Base-by-base conservation (phyloP, 1,140 invertebrate genomes). In the Diabrotica virgifera region DNA sequence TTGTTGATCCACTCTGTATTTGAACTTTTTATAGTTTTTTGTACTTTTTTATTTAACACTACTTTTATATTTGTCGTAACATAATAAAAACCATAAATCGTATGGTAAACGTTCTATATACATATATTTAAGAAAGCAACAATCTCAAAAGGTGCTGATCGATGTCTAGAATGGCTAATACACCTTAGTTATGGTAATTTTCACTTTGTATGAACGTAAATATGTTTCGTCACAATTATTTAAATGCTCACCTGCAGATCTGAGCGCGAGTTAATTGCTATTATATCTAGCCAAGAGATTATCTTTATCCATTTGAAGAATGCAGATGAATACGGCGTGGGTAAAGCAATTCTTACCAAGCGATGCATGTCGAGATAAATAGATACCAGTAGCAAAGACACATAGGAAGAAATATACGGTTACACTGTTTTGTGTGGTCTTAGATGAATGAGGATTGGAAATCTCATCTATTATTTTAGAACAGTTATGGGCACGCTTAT, bases 291-390 rank as follows among this genome's bases (percentile, higher is more conserved):
- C 24, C 24, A 24, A 1, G n/a, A 46, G 40, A 46, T 46, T 46
- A 46, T 46, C 40, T 46, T 46, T n/a, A n/a, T 46, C 40, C 40
- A 46, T 46, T 46, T 46, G 40, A 46, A 46, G 40, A 46, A 46
- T 46, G 40, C 40, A 46, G n/a, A 10, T 46, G 40, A 46, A 46
- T 46, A 3, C 40, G n/a, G 40, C 40, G 40, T 46, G 40, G 40
- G 40, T n/a, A 46, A 46, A 46, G 40, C 5, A 46, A 46, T 46
- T 46, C 40, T 46, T 46, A 46, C 40, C n/a, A 6, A 46, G 40
- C 40, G 40, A 46, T 46, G 40, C 40, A 46, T 46, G 40, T 46
- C 40, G n/a, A 46, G 40, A 46, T 46, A 46, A 46, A 46, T 46
- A 46, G 40, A 46, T 46, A 46, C 40, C 40, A 46, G 40, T 46